Conservation (phyloP, 92 coral and sea anemone genomes). For the Chrysogorgia sp. region DNA sequence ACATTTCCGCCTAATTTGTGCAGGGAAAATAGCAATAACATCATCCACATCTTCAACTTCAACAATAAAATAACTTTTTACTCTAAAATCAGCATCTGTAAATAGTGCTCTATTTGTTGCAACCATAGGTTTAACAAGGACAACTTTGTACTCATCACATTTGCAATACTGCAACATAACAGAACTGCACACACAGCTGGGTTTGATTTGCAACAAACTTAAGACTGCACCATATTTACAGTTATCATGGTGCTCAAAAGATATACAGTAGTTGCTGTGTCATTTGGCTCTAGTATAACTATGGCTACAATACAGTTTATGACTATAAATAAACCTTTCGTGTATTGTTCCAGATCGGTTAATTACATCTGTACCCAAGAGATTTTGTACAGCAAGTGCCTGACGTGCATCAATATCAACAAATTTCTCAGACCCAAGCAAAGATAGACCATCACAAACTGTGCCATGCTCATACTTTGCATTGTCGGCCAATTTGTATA, state of each 20-base stretch:
- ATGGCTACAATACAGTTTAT: background rate
- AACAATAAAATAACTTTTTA: background rate
- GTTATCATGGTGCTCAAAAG: background rate
- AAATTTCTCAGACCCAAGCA: no score
- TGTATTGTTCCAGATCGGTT: no score
- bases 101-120: background rate
- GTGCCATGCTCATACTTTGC: no score
- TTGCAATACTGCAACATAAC: constrained; percentile 1
- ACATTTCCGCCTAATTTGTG: constrained; percentile 2
- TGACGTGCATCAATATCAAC: no score
- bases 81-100: background rate
- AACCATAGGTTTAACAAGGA: background rate
- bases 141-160: background rate
- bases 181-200: background rate
- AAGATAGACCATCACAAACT: no score
- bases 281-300: background rate
- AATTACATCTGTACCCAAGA: background rate
- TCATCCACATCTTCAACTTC: background rate
- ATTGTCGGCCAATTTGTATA: no score
- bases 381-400: no score
- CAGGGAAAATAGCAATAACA: constrained; percentile 1
- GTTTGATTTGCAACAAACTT: background rate
- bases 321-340: constrained; percentile 1
- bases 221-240: background rate
- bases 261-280: background rate